These are phyloP conservation scores for Enteromius anoplus DNA, from an alignment of 2,797 vertebrate species.

Conservation along the genomic window DNA sequence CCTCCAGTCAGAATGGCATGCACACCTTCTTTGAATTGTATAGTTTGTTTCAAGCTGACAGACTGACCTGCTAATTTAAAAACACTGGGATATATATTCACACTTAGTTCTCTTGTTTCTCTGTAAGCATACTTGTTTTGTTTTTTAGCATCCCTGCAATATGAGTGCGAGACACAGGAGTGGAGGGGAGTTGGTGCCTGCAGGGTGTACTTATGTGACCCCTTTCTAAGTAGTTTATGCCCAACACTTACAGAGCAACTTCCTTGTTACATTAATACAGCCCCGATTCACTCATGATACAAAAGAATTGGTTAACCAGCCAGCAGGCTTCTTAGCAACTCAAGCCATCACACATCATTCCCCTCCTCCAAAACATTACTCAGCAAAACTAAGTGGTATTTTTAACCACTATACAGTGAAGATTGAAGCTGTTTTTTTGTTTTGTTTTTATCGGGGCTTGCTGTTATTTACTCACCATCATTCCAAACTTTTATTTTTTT, in stretches of 20 bases:
- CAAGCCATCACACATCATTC: slow-evolving; percentile 49
- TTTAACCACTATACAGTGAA: neutral
- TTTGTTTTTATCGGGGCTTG: neutral
- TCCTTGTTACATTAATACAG: slow-evolving; percentile 55
- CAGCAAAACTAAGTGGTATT: neutral
- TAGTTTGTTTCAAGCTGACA: neutral
- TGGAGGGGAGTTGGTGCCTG: slow-evolving; percentile 47
- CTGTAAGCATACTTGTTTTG: neutral
- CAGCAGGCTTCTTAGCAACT: slow-evolving; percentile 57
- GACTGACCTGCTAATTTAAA: neutral
- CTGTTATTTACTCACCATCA: neutral
- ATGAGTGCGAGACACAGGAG: slow-evolving; percentile 25
- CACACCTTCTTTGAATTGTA: neutral
- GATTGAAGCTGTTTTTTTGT: neutral
- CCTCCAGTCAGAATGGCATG: neutral
- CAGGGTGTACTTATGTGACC: slow-evolving; percentile 58
- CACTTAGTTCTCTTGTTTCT: neutral
- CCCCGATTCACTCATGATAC: slow-evolving; percentile 28
- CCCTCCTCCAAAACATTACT: slow-evolving; percentile 14
- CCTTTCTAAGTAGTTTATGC: slow-evolving; percentile 62
- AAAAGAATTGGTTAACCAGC: slow-evolving; percentile 56
- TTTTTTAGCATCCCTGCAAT: slow-evolving; percentile 1
- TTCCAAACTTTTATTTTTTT: neutral
- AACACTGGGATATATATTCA: neutral
- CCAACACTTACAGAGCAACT: slow-evolving; percentile 65